Evolutionary conservation across 2,888 invertebrate genomes (phyloP).

Genomic region (Shargacucullia verbasci): DNA sequence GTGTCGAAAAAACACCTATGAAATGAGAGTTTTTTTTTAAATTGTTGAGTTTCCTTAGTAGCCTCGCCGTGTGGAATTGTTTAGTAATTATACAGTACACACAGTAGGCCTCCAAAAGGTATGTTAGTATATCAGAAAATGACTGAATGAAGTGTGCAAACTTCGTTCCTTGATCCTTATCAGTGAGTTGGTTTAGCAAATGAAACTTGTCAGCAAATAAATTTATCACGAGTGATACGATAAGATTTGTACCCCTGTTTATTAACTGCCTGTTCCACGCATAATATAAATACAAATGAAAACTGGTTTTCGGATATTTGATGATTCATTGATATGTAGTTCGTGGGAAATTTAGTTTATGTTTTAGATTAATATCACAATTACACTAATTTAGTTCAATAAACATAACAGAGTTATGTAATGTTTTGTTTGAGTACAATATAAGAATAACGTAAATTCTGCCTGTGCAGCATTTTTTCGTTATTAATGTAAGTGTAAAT

Average conservation of each 20-base stretch:
- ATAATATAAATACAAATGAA: slow-evolving; percentile 62
- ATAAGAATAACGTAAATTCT: too few species aligned
- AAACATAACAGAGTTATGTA: too few species aligned
- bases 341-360: slow-evolving; percentile 42
- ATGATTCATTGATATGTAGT: slow-evolving; percentile 66
- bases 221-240: slow-evolving; percentile 68
- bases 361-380: neutral
- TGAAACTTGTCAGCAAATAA: slow-evolving; percentile 71
- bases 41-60: too few species aligned
- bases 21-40: too few species aligned
- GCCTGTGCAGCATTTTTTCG: too few species aligned
- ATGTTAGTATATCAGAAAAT: slow-evolving; percentile 49
- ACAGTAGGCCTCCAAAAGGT: slow-evolving; percentile 37
- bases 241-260: slow-evolving; percentile 68
- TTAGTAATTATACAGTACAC: too few species aligned
- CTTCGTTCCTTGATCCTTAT: slow-evolving; percentile 67
- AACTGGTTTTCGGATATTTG: slow-evolving; percentile 59
- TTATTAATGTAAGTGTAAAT: too few species aligned
- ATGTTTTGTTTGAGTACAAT: too few species aligned
- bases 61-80: too few species aligned
- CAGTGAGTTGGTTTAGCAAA: slow-evolving; percentile 66
- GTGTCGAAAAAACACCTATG: too few species aligned
- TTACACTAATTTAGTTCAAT: too few species aligned
- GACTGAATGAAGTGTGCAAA: slow-evolving; percentile 51
- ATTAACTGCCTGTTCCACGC: slow-evolving; percentile 54